Evolutionary conservation across 2,113 vertebrate genomes (phyloP), one percentile per base, ranked within the genome.

Genomic region (Sinocyclocheilus grahami): DNA sequence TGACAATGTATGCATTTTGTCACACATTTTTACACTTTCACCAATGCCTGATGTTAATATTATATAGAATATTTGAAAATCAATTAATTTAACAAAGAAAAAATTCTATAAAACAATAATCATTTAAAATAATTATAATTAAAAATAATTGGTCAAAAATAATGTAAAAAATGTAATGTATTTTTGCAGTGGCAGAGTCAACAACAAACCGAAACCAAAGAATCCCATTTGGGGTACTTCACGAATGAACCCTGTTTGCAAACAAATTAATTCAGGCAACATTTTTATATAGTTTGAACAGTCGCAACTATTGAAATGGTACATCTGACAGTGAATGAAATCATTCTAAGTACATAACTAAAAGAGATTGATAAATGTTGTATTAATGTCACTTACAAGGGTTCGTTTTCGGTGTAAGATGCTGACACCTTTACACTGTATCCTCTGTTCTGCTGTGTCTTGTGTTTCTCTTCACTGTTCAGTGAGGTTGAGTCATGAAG

Each of bases 401-500:
- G 37, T n/a, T 16, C 27, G 14, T 67, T 24, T 67, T 24, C 33
- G 42, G 24, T 82, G 63, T 71, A 53, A 53, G 63, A 71, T 51
- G 48, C 63, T 51, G 81, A 82, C 81, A 82, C 81, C 46, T 71
- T 82, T 33, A 71, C 81, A 82, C 67, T 27, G 82, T 74, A 39
- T 58, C 53, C 51, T 67, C 12, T 51, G 24, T 85, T 58, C 51
- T 20, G 46, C 81, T 82, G 81, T 77, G 85, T 87, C 71, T 53
- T 86, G 84, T 76, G 84, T 83, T 69, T 74, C 62, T 62, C 74
- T 48, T 75, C 58, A 30, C 78, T 76, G 71, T 33, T 82, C 39
- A 71, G 48, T 33, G 27, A 67, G 84, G 86, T 85, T 88, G 87
- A 90, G 82, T 90, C 89, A 90, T 87, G 82, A 63, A 63, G 69